Conservation (phyloP, 2,888 invertebrate genomes). For the Orgyia antiqua region DNA sequence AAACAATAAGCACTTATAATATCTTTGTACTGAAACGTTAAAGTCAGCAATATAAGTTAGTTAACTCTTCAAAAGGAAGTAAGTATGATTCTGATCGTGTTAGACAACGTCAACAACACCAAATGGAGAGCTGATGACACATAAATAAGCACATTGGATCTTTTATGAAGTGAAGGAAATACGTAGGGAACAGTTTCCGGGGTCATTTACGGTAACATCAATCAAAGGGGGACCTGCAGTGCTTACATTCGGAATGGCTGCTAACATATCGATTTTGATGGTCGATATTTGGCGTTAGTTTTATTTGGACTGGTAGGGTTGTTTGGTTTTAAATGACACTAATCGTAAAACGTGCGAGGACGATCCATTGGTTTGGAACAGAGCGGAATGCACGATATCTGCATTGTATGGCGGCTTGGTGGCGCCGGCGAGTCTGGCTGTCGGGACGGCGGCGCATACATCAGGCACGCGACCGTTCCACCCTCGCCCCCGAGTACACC, state of each 20-base stretch:
- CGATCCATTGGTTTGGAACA: slow-evolving; percentile 37
- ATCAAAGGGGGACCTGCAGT: slow-evolving; percentile 56
- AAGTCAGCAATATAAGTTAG: no score
- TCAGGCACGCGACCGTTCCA: slow-evolving; percentile 65
- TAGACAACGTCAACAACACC: slow-evolving; percentile 74
- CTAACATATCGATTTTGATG: slow-evolving; percentile 34
- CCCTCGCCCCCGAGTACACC: slow-evolving; percentile 22
- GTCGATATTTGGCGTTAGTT: slow-evolving; percentile 22
- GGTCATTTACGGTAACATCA: slow-evolving; percentile 72
- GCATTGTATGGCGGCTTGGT: slow-evolving; percentile 65
- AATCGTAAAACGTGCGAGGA: slow-evolving; percentile 45
- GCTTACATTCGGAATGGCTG: slow-evolving; percentile 42
- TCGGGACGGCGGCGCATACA: slow-evolving; percentile 73
- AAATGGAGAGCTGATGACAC: slow-evolving; percentile 68
- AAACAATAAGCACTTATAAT: slow-evolving; percentile 72
- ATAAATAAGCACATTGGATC: slow-evolving; percentile 75
- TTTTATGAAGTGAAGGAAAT: slow-evolving; percentile 76
- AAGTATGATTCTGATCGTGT: no score
- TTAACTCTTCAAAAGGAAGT: no score
- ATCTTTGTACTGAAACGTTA: slow-evolving; percentile 71
- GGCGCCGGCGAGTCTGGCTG: slow-evolving; percentile 73
- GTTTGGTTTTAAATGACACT: slow-evolving; percentile 44
- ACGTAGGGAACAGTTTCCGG: slow-evolving; percentile 74
- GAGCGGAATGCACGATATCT: slow-evolving; percentile 67
- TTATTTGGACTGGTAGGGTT: slow-evolving; percentile 20